These are phyloP conservation scores for Ectropis grisescens DNA, from an alignment of 1,140 invertebrate genomes.

Conservation along the genomic window DNA sequence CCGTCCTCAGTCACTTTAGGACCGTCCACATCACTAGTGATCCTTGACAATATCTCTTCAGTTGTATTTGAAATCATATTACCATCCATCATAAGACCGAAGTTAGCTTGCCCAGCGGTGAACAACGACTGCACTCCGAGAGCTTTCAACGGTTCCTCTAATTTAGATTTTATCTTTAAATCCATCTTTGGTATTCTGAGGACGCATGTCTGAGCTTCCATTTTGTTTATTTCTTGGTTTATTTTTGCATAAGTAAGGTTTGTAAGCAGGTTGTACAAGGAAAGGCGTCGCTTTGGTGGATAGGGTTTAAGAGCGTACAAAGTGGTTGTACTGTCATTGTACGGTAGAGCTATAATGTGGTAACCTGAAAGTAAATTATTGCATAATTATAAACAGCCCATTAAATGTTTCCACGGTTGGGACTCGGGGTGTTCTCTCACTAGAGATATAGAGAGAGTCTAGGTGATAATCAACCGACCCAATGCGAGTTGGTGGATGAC, in stretches of 20 bases:
- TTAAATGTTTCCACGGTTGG: too few species aligned
- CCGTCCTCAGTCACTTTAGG: too few species aligned
- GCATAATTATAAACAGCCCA: too few species aligned
- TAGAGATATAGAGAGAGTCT: too few species aligned
- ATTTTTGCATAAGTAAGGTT: conserved; percentile 69
- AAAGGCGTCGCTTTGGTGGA: conserved; percentile 48
- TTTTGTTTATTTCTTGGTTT: conserved; percentile 64
- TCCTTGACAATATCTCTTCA: conserved; percentile 24
- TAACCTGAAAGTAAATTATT: conserved; percentile 62
- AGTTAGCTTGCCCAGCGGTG: conserved; percentile 71
- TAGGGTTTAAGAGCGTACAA: conserved; percentile 82
- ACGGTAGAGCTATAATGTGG: conserved; percentile 80
- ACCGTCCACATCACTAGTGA: conserved; percentile 18
- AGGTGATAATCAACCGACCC: too few species aligned
- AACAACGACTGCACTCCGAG: conserved; percentile 78
- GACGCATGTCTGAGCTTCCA: conserved; percentile 63
- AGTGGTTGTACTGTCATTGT: conserved; percentile 74
- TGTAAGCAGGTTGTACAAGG: conserved; percentile 67
- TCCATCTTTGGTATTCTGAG: conserved; percentile 79
- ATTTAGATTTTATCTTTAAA: conserved; percentile 70
- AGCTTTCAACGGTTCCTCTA: conserved; percentile 69
- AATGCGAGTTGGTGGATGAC: too few species aligned
- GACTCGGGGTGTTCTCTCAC: too few species aligned
- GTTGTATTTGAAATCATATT: conserved; percentile 19
- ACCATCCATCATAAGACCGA: conserved; percentile 71